These are phyloP conservation scores for Megathymus violae DNA, from an alignment of 1,140 invertebrate species.

Conservation along the genomic window DNA sequence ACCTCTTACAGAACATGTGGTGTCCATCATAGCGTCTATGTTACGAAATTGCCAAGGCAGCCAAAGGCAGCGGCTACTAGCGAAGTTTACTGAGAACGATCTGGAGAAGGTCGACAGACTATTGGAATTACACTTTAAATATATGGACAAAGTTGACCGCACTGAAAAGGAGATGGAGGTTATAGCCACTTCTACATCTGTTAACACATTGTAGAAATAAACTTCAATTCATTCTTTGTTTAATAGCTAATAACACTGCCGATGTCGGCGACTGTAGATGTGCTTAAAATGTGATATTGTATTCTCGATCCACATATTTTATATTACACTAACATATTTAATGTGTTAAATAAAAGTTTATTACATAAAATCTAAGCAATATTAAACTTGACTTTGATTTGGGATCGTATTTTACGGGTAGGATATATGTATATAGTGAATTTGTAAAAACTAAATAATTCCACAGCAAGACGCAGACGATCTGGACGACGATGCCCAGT, in stretches of 20 bases:
- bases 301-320: too few species aligned
- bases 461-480: conserved; percentile 69
- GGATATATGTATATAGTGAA: neutral
- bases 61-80: conserved; percentile 94
- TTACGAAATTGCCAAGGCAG: conserved; percentile 95
- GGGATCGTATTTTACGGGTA: too few species aligned
- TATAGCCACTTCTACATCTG: too few species aligned
- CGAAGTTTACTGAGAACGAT: conserved; percentile 99
- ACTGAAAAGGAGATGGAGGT: conserved; percentile 92
- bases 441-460: conserved; percentile 24
- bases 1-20: conserved; percentile 96
- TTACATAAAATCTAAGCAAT: conserved; percentile 1
- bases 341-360: too few species aligned
- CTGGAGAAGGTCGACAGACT: conserved; percentile 99
- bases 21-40: conserved; percentile 96
- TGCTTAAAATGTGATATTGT: too few species aligned
- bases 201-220: too few species aligned
- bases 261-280: too few species aligned
- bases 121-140: conserved; percentile 98
- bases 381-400: neutral
- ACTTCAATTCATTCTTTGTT: too few species aligned
- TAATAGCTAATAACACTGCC: too few species aligned
- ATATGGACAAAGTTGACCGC: conserved; percentile 95
- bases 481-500: conserved; percentile 88
- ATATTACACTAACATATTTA: too few species aligned